These are phyloP conservation scores for Rhabdophis nuchalis DNA, from an alignment of 2,797 vertebrate genomes.

Conservation along the genomic window DNA sequence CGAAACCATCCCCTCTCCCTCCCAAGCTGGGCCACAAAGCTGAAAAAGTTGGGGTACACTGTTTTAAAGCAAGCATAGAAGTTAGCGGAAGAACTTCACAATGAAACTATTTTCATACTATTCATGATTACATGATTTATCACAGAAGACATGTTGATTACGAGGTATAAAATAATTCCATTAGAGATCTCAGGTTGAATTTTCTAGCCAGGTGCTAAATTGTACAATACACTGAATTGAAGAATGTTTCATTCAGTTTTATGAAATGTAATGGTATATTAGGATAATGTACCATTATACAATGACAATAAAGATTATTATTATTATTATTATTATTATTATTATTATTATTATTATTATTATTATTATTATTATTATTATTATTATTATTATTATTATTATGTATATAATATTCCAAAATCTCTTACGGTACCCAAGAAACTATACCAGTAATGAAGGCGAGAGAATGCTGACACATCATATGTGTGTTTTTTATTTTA, in stretches of 20 bases:
- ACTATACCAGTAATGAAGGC: background rate
- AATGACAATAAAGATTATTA: too few relatives aligned
- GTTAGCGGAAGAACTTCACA: background rate
- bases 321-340: too few relatives aligned
- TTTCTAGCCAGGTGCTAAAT: background rate
- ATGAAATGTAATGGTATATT: background rate
- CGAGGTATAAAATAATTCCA: background rate
- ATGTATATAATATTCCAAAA: background rate
- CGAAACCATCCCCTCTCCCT: background rate
- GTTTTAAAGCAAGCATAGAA: background rate
- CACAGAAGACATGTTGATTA: background rate
- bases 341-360: too few relatives aligned
- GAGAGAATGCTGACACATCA: background rate
- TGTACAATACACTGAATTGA: background rate
- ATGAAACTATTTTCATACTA: background rate
- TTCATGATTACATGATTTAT: background rate
- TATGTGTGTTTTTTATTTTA: background rate
- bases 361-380: too few relatives aligned
- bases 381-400: too few relatives aligned
- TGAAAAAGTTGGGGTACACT: background rate
- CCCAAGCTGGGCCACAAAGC: background rate
- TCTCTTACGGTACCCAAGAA: background rate
- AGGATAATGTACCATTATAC: too few relatives aligned
- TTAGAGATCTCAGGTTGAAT: background rate
- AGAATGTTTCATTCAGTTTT: background rate